A percentile compares a stretch with the other conserved stretches of the same genome.
Evolutionary conservation across 1,140 invertebrate species (phyloP).

Genomic region (Laupala kohalensis): DNA sequence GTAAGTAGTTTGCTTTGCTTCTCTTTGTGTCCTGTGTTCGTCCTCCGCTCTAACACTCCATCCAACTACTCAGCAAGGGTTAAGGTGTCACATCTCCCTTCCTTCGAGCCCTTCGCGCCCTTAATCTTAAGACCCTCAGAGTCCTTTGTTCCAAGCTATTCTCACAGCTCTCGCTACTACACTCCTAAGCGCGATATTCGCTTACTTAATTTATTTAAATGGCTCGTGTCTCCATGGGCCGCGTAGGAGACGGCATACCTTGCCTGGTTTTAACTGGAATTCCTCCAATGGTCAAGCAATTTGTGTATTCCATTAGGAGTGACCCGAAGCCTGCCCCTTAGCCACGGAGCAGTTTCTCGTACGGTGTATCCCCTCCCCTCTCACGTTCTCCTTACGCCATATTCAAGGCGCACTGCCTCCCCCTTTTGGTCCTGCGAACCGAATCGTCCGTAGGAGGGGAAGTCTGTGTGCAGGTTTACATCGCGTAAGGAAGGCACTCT

Average conservation of each 20-base stretch:
- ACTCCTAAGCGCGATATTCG: background rate
- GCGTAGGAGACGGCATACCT: background rate
- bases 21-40: background rate
- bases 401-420: no score
- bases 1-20: background rate
- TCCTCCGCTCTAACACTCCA: background rate
- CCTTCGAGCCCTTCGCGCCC: background rate
- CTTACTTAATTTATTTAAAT: conserved; percentile 10
- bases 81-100: background rate
- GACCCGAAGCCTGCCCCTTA: background rate
- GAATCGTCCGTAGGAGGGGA: no score
- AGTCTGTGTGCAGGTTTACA: background rate
- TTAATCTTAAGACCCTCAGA: no score
- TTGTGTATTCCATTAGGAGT: conserved; percentile 6
- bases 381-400: background rate
- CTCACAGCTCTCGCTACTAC: background rate
- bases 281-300: conserved; percentile 8
- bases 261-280: conserved; percentile 6
- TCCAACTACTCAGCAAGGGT: background rate
- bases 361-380: background rate
- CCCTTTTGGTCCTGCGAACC: no score
- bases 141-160: background rate
- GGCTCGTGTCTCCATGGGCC: background rate
- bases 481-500: background rate
- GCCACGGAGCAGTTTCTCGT: background rate